Conservation (phyloP, 1,140 invertebrate genomes). For the Calycopis cecrops region DNA sequence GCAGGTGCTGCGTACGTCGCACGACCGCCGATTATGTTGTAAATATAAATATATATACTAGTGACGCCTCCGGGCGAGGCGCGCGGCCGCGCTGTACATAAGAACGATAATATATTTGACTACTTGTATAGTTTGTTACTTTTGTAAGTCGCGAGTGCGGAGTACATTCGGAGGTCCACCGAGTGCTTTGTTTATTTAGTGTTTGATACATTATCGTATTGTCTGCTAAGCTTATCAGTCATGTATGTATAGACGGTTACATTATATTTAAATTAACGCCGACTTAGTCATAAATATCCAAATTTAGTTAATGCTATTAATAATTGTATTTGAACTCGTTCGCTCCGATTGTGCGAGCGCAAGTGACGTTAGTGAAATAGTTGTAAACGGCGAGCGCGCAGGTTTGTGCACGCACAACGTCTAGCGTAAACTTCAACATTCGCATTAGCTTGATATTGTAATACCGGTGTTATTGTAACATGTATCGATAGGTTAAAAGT, state of each 20-base stretch:
- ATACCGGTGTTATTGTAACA: slow-evolving; percentile 16
- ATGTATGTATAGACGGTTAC: slow-evolving; percentile 68
- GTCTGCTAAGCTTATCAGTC: slow-evolving; percentile 69
- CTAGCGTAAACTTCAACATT: slow-evolving; percentile 13
- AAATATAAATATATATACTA: slow-evolving; percentile 65
- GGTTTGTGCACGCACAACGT: slow-evolving; percentile 18
- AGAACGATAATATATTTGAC: slow-evolving; percentile 61
- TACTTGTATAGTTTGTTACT: slow-evolving; percentile 63
- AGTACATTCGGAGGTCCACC: slow-evolving; percentile 40
- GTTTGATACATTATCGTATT: slow-evolving; percentile 61
- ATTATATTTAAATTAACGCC: slow-evolving; percentile 69
- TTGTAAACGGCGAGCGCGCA: slow-evolving; percentile 13
- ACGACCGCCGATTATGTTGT: slow-evolving; percentile 61
- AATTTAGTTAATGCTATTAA: slow-evolving; percentile 69
- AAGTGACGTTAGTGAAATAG: slow-evolving; percentile 15
- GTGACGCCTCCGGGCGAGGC: slow-evolving; percentile 28
- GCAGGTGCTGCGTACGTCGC: slow-evolving; percentile 54
- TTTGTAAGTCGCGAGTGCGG: slow-evolving; percentile 57
- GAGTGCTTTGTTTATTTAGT: slow-evolving; percentile 65
- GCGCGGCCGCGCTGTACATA: slow-evolving; percentile 61
- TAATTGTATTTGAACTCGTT: slow-evolving; percentile 32
- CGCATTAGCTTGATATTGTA: slow-evolving; percentile 16
- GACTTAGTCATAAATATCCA: slow-evolving; percentile 73
- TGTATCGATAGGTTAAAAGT: slow-evolving; percentile 25
- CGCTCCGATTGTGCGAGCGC: slow-evolving; percentile 11